phyloP scores from a whole-genome alignment of 2,888 invertebrate genomes.

The Hermaeophaga mercurialis region DNA sequence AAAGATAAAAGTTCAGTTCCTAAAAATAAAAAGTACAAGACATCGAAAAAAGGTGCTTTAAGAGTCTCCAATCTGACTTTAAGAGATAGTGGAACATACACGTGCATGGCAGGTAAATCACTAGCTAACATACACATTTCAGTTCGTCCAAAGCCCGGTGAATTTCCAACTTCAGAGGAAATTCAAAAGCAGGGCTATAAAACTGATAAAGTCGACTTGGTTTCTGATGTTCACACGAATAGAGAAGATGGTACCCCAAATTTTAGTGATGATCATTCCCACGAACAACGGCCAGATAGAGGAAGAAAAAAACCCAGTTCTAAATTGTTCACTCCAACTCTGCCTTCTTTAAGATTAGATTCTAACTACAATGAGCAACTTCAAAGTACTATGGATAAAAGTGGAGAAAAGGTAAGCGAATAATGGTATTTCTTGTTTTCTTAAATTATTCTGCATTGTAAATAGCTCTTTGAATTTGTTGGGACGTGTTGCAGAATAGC shows the following conservation, averaged over 20 bases:
- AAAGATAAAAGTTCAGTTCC: slow-evolving; percentile 81
- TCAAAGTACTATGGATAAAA: slow-evolving; percentile 46
- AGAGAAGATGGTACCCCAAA: slow-evolving; percentile 55
- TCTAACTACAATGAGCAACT: slow-evolving; percentile 45
- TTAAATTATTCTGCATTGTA: no score
- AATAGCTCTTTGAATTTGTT: no score
- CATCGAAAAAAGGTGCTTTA: slow-evolving; percentile 89
- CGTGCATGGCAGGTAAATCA: slow-evolving; percentile 83
- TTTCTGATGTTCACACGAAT: slow-evolving; percentile 48
- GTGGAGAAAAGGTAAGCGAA: no score
- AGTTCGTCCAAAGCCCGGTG: slow-evolving; percentile 78
- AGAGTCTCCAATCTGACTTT: slow-evolving; percentile 81
- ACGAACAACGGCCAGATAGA: slow-evolving; percentile 66
- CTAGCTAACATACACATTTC: slow-evolving; percentile 80
- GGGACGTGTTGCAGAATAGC: no score
- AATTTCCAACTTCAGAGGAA: slow-evolving; percentile 81
- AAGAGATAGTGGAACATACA: slow-evolving; percentile 83
- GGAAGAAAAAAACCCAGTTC: slow-evolving; percentile 49
- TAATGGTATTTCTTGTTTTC: no score
- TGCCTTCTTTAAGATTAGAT: slow-evolving; percentile 46
- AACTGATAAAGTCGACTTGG: slow-evolving; percentile 48
- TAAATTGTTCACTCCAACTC: slow-evolving; percentile 51
- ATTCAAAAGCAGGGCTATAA: slow-evolving; percentile 58
- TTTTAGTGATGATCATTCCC: slow-evolving; percentile 67
- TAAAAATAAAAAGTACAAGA: slow-evolving; percentile 83